Evolutionary conservation across 1,140 invertebrate genomes (phyloP).

Genomic region (Habropoda laboriosa): DNA sequence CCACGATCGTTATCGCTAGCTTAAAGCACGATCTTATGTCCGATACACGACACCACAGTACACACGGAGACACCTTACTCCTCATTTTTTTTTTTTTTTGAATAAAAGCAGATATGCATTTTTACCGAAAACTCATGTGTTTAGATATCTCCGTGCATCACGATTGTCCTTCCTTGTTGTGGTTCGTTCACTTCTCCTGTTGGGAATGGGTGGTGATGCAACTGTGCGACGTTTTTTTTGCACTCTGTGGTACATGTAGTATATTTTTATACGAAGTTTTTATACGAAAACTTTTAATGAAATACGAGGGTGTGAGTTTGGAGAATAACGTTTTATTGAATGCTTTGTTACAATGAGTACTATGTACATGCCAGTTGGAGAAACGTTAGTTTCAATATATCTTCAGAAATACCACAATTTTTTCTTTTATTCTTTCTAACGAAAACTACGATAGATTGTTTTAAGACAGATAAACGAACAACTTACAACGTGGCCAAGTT

Average conservation of each 20-base stretch:
- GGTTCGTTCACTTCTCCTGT: background rate
- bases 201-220: background rate
- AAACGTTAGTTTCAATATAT: background rate
- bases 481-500: background rate
- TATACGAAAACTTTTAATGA: background rate
- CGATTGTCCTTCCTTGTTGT: background rate
- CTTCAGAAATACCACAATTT: background rate
- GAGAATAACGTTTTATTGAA: background rate
- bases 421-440: background rate
- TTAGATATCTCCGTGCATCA: background rate
- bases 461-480: background rate
- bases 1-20: constrained; percentile 15
- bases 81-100: constrained; percentile 47
- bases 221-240: background rate
- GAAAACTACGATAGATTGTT: background rate
- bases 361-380: background rate
- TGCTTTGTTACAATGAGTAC: background rate
- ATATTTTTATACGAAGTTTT: background rate
- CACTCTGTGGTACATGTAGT: background rate
- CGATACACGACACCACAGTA: constrained; percentile 6
- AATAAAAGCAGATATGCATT: constrained; percentile 59
- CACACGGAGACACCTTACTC: constrained; percentile 38
- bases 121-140: constrained; percentile 37
- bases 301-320: background rate
- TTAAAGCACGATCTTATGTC: constrained; percentile 25